Percentiles rank a stretch among this genome's conserved stretches.
phyloP scores from a whole-genome alignment of 2,888 invertebrate genomes.

The Drosophila histrio region DNA sequence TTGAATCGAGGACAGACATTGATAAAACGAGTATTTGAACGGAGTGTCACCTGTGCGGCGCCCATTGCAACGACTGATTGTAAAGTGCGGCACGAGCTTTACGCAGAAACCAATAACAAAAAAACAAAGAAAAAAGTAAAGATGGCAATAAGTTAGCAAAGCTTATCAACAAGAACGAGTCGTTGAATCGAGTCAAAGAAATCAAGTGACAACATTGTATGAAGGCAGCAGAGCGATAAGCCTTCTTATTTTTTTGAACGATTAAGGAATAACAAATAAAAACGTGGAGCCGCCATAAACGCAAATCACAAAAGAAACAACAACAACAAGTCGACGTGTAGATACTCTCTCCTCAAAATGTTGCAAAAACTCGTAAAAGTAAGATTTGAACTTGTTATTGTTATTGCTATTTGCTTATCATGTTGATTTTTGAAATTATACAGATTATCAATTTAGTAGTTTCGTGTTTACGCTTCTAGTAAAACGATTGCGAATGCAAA shows the following conservation, averaged over 20 bases:
- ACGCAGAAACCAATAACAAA: slow-evolving; percentile 19
- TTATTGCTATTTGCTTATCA: not conserved
- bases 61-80: slow-evolving; percentile 10
- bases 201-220: slow-evolving; percentile 24
- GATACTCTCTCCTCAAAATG: slow-evolving; percentile 17
- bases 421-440: not conserved
- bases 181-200: slow-evolving; percentile 9
- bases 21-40: not conserved
- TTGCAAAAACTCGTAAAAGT: not conserved
- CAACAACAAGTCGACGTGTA: not conserved
- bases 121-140: not conserved
- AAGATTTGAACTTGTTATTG: not conserved
- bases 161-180: slow-evolving; percentile 25
- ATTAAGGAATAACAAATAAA: slow-evolving; percentile 26
- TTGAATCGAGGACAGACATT: not conserved
- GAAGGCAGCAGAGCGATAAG: slow-evolving; percentile 34
- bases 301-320: slow-evolving; percentile 9
- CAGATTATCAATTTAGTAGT: not conserved
- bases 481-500: not conserved
- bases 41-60: slow-evolving; percentile 15
- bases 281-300: slow-evolving; percentile 23
- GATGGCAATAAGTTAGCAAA: slow-evolving; percentile 11
- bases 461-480: not conserved
- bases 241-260: slow-evolving; percentile 15
- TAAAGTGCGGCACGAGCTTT: slow-evolving; percentile 15